Evolutionary conservation across 2,888 invertebrate genomes (phyloP).

Genomic region (Elmis aenea): DNA sequence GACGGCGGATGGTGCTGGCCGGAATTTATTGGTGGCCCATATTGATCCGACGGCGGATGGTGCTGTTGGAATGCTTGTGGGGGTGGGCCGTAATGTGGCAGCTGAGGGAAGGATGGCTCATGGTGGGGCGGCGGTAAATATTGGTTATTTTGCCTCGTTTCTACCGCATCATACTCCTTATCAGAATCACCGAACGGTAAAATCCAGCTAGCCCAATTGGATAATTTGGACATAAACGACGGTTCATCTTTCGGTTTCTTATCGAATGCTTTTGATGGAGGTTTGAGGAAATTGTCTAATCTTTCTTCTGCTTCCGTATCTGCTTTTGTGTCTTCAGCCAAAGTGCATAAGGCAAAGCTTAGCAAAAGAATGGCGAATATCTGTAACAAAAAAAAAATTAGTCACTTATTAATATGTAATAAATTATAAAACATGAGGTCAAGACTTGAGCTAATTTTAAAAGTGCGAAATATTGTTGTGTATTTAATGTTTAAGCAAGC

Average conservation of each 20-base stretch:
- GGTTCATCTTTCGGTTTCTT: slow-evolving; percentile 7
- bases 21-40: slow-evolving; percentile 18
- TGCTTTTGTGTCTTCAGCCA: slow-evolving; percentile 28
- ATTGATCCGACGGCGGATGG: no score
- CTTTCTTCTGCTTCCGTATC: slow-evolving; percentile 28
- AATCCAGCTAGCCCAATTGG: slow-evolving; percentile 59
- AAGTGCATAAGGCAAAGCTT: slow-evolving; percentile 13
- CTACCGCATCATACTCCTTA: slow-evolving; percentile 18
- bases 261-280: slow-evolving; percentile 42
- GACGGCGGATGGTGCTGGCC: slow-evolving; percentile 4
- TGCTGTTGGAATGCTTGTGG: no score
- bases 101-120: no score
- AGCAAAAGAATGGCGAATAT: slow-evolving; percentile 23
- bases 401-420: no score
- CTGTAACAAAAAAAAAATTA: slow-evolving; percentile 27
- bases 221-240: slow-evolving; percentile 49
- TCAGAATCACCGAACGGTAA: slow-evolving; percentile 48
- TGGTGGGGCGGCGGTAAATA: slow-evolving; percentile 21
- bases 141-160: slow-evolving; percentile 19
- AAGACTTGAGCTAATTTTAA: no score
- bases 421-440: no score
- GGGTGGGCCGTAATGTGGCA: no score
- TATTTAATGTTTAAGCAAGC: no score
- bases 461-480: no score
- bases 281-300: slow-evolving; percentile 46